A percentile compares a stretch with the other conserved stretches of the same genome.
Evolutionary conservation across 2,888 invertebrate genomes (phyloP).

Genomic region (Melolontha melolontha): DNA sequence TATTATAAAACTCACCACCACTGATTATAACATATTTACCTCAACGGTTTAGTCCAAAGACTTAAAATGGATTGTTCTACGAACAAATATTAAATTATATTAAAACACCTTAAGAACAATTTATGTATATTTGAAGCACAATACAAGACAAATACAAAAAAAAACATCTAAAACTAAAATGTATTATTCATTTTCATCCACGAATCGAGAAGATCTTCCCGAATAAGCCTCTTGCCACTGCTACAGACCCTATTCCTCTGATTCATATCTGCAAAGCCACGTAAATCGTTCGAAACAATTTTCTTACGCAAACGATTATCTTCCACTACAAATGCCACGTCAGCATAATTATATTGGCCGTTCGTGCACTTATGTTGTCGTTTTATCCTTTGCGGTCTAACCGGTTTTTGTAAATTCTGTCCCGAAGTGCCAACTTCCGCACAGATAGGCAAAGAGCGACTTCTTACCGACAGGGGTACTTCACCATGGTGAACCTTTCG

Average conservation of each 20-base stretch:
- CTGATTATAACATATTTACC: too few species aligned
- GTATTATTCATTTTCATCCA: constrained; percentile 32
- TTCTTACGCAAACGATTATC: constrained; percentile 1
- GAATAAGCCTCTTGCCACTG: constrained; percentile 1
- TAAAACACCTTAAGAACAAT: too few species aligned
- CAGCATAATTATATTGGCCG: constrained; percentile 3
- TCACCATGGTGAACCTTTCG: constrained; percentile 2
- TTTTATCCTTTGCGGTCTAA: constrained; percentile 9
- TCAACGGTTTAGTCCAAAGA: too few species aligned
- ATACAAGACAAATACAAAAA: constrained; percentile 6
- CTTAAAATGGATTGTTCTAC: too few species aligned
- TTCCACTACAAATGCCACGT: constrained; percentile 13
- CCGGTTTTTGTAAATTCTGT: constrained; percentile 15
- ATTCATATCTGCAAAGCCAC: constrained; percentile 14
- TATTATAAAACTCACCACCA: too few species aligned
- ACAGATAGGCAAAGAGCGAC: constrained; percentile 36
- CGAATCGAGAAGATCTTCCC: neutral
- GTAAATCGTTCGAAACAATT: constrained; percentile 1
- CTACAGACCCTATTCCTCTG: neutral
- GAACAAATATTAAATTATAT: too few species aligned
- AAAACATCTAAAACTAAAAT: constrained; percentile 22
- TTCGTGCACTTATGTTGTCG: neutral
- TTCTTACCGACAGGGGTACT: constrained; percentile 28
- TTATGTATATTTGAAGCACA: neutral
- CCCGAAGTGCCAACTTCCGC: constrained; percentile 5